Percentiles rank a stretch among this genome's conserved stretches.
These are phyloP conservation scores for Oostethus manadensis DNA, from an alignment of 2,113 vertebrate genomes.

Conservation along the genomic window DNA sequence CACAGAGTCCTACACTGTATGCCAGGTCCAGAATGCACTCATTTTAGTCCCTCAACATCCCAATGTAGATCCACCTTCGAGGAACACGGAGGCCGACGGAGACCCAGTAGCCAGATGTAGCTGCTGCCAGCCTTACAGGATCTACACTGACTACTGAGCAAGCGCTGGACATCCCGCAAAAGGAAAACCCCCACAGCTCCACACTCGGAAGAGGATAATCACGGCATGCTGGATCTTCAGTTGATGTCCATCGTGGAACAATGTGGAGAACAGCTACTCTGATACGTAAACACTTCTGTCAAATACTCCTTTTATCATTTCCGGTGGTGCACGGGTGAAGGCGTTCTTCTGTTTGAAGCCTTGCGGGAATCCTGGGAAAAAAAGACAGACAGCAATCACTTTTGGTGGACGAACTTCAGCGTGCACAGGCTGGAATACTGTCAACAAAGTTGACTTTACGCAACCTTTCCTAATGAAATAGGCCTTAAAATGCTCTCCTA, in stretches of 20 bases:
- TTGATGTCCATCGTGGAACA: background rate
- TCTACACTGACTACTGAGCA: slow-evolving; percentile 99
- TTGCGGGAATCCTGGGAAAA: slow-evolving; percentile 29
- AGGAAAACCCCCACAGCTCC: background rate
- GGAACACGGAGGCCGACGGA: slow-evolving; percentile 67
- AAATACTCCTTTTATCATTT: background rate
- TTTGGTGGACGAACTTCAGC: background rate
- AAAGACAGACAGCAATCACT: background rate
- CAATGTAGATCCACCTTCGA: background rate
- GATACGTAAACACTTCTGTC: background rate
- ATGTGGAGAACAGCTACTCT: background rate
- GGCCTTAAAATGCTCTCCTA: slow-evolving; percentile 12
- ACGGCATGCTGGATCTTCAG: background rate
- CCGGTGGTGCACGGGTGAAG: no score
- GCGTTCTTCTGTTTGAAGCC: slow-evolving; percentile 2
- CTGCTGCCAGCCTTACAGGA: slow-evolving; percentile 90
- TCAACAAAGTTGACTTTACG: background rate
- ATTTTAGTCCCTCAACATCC: background rate
- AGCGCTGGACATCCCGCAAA: slow-evolving; percentile 58
- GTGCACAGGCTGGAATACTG: background rate
- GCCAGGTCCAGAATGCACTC: slow-evolving; percentile 83
- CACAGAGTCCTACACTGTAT: slow-evolving; percentile 99
- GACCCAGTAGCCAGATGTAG: slow-evolving; percentile 99
- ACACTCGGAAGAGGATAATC: background rate
- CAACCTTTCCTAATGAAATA: background rate